phyloP scores from a whole-genome alignment of 2,113 vertebrate genomes.

The Psilopsiagon aurifrons region DNA sequence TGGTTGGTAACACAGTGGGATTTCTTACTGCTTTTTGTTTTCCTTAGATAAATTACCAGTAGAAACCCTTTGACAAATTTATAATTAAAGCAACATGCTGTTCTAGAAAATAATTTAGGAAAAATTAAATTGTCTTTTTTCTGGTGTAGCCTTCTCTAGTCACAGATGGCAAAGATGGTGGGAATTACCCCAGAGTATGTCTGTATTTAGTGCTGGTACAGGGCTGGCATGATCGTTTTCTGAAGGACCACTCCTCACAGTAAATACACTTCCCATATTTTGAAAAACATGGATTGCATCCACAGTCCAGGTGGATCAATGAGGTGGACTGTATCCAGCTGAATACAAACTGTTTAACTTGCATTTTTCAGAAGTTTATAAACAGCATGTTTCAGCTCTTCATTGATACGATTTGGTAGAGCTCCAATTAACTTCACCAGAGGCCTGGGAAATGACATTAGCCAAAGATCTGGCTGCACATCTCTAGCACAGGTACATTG shows the following conservation, averaged over 20 bases:
- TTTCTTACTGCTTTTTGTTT: constrained; percentile 33
- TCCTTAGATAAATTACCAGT: neutral
- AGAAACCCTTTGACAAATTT: neutral
- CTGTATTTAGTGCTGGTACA: neutral
- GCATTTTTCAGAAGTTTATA: neutral
- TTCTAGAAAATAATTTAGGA: neutral
- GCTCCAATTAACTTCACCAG: neutral
- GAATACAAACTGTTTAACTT: neutral
- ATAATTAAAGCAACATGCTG: rapidly evolving
- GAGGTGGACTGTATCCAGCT: neutral
- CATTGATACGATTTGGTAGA: neutral
- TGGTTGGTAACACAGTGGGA: neutral
- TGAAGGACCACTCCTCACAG: neutral
- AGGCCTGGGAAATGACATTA: neutral
- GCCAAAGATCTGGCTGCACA: neutral
- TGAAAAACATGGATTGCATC: neutral
- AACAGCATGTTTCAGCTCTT: neutral
- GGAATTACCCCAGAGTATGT: neutral
- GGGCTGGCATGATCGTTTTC: neutral
- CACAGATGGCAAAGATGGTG: neutral
- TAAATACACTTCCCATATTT: neutral
- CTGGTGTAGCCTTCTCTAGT: neutral
- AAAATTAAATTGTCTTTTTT: neutral
- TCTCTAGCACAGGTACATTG: neutral
- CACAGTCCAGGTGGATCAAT: neutral